Conservation (phyloP, 2,113 vertebrate species). For the Parus major region DNA sequence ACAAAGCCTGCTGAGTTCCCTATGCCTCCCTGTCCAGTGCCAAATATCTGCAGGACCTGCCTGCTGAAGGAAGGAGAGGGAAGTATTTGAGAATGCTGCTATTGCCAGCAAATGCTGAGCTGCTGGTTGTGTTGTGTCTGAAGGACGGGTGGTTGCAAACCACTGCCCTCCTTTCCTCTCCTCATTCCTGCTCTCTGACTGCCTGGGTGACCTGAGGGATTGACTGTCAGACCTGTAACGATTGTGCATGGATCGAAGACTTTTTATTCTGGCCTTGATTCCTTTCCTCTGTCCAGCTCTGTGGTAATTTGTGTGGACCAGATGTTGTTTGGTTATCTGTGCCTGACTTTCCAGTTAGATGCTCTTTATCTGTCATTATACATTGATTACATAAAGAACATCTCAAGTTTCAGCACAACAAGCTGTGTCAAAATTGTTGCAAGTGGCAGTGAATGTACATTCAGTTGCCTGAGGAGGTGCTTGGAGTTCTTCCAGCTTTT, state of each 20-base stretch:
- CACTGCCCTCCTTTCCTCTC: background rate
- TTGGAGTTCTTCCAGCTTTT: conserved; percentile 33
- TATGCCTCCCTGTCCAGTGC: background rate
- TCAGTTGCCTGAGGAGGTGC: background rate
- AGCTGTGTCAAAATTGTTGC: background rate
- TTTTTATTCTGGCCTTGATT: background rate
- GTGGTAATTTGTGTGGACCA: background rate
- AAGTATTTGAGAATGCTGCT: background rate
- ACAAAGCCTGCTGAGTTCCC: background rate
- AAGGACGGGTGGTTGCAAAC: background rate
- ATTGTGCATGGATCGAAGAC: background rate
- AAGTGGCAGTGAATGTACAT: background rate
- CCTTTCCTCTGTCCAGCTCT: background rate
- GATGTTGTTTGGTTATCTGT: background rate
- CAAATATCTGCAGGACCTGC: background rate
- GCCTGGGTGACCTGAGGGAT: background rate
- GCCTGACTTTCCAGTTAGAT: background rate
- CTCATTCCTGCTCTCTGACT: background rate
- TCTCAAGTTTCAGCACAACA: background rate
- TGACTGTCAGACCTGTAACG: background rate
- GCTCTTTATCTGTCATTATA: conserved; percentile 10
- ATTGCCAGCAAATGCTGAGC: background rate
- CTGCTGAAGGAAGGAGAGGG: background rate
- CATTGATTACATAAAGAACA: conserved; percentile 36
- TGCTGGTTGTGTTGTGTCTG: background rate